Evolutionary conservation across 2,888 invertebrate species (phyloP), one percentile per base, ranked within the genome.

Genomic region (Dryobota labecula): DNA sequence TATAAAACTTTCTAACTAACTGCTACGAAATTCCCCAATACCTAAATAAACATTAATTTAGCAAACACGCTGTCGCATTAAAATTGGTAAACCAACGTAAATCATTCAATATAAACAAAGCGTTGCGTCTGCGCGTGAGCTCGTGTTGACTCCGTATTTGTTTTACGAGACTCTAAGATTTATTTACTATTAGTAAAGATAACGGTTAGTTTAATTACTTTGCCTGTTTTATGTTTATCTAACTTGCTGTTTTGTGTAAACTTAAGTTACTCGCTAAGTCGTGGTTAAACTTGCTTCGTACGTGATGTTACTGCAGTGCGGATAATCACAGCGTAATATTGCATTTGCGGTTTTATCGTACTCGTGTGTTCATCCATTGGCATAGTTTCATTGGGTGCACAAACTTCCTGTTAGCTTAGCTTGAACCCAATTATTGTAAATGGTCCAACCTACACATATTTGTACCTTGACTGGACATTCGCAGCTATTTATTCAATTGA

Each of bases 121-220:
- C 72, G 66, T 75, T 75, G 64, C 72, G 79, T 78, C 77, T 83
- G 76, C 77, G 80, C 80, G 73, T 78, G 75, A 80, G 84, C 84
- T 85, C 77, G 83, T 88, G 84, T 90, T 89, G 86, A 87, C 89
- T 77, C 84, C 83, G 82, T 90, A 90, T 92, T 92, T 90, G 88
- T 88, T 92, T 92, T 90, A 92, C 89, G 89, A 90, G 90, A 86
- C 85, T 87, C 78, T 43, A 82, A 87, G 88, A 92, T 92, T 90
- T 93, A 93, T 92, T 91, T 92, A 90, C 90, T 91, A 89, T 90
- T 86, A 86, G 87, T 87, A 84, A 80, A 90, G 89, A 91, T 94
- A 93, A 92, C 94, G 90, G 93, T 90, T 88, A 84, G 84, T 92
- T 94, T 94, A 91, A 93, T 93, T 93, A 89, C 92, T 90, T 89